These are phyloP conservation scores for Phataginus tetradactyla DNA, from an alignment of 2,797 vertebrate species.

Conservation along the genomic window DNA sequence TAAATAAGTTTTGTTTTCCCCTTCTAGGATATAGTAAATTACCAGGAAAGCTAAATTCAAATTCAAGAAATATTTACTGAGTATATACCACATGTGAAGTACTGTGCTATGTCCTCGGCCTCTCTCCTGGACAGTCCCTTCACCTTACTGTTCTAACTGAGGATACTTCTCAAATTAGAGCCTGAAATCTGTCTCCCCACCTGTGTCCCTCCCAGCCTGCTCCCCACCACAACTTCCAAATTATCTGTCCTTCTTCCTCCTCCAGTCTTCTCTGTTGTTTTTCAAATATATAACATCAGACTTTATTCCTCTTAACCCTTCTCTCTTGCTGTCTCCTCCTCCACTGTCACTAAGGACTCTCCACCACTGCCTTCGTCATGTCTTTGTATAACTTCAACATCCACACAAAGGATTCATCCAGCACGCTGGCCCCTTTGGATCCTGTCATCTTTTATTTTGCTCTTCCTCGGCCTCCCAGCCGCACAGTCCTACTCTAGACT, in stretches of 20 bases:
- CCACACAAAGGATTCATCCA: not conserved
- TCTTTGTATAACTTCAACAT: not conserved
- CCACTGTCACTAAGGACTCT: not conserved
- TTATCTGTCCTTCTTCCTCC: not conserved
- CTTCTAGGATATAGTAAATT: not conserved
- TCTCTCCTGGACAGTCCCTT: not conserved
- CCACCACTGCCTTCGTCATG: not conserved
- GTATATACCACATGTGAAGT: not conserved
- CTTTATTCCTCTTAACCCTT: not conserved
- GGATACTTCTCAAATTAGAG: not conserved
- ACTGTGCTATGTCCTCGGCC: not conserved
- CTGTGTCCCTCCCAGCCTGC: not conserved
- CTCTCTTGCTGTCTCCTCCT: not conserved
- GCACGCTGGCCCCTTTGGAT: not conserved
- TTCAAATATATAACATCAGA: not conserved
- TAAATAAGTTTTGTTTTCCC: constrained; percentile 19
- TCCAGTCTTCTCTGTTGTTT: not conserved
- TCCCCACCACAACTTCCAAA: not conserved
- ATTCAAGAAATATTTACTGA: not conserved
- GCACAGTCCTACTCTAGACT: not conserved
- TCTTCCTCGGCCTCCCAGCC: not conserved
- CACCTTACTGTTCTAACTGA: not conserved
- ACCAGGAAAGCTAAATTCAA: constrained; percentile 29
- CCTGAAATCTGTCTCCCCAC: not conserved
- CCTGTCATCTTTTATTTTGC: not conserved